Conservation (phyloP, 2,888 invertebrate species). For the Pyrrhosoma nymphula region DNA sequence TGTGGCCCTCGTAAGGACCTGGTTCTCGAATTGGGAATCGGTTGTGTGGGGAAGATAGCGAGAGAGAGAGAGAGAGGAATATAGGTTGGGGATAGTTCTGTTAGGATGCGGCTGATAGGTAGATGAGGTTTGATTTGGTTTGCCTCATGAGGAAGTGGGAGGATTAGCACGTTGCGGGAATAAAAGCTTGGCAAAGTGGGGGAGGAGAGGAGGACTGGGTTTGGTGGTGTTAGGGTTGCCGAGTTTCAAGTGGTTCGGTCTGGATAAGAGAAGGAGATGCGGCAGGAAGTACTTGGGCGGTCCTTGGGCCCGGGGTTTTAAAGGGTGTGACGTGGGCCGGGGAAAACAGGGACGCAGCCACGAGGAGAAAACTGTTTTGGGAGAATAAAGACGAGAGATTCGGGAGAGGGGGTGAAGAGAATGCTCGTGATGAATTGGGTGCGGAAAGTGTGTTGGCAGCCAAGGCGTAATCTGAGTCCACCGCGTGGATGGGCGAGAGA, state of each 20-base stretch:
- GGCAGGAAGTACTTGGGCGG: neutral
- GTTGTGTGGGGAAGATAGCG: neutral
- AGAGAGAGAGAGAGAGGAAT: neutral
- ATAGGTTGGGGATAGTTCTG: neutral
- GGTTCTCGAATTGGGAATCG: constrained; percentile 50
- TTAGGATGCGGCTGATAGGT: neutral
- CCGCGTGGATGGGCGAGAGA: neutral
- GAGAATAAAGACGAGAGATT: constrained; percentile 70
- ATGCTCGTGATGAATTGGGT: neutral
- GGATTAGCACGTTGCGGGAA: neutral
- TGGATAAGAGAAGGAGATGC: neutral
- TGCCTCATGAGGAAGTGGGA: neutral
- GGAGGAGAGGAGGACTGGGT: neutral
- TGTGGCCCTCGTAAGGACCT: constrained; percentile 55
- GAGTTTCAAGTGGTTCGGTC: neutral
- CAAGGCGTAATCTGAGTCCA: neutral
- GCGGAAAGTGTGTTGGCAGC: neutral
- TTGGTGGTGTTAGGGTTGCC: neutral
- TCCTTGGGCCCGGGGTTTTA: neutral
- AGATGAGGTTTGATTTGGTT: neutral
- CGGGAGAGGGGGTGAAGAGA: neutral
- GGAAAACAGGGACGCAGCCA: constrained; percentile 70
- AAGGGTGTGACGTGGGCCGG: neutral
- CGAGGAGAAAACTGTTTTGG: constrained; percentile 70
- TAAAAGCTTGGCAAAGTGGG: neutral